Evolutionary conservation across 1,140 invertebrate species (phyloP), one percentile per base, ranked within the genome.

Genomic region (Branchinecta lindahli): DNA sequence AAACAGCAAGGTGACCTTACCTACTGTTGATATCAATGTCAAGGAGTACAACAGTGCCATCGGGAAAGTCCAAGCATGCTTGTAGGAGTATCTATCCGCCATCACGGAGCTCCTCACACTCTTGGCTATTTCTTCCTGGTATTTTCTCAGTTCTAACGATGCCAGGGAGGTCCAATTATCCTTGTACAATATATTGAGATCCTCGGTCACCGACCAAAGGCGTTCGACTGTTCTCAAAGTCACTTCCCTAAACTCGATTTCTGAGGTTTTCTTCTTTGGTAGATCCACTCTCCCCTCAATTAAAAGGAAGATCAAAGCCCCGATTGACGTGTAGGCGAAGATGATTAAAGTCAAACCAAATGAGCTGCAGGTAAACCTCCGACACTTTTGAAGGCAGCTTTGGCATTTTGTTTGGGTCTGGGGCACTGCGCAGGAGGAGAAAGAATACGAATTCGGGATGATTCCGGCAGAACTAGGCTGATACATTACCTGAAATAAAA

Each of bases 21-120:
- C 84, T 69, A 84, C 84, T 44, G 83, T 85, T 7, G 83, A 85
- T 70, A 85, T 84, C 61, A 85, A 80, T 46, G 85, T 85, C 46
- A 86, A 79, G 45, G 82, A 83, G 77, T 86, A 86, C 66, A 85
- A 80, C 72, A 85, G 82, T 52, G 83, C 80, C 67, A 82, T 80
- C 18, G 81, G 79, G 71, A 84, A 83, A 18, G 79, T 73, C 73
- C 72, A 72, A 45, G 66, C 68, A 18, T 72, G 68, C 15, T n/a
- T 67, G 21, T 66, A 68, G 15, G 69, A 70, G 44, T 73, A 82
- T 44, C 82, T 78, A 45, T 78, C 76, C 71, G 80, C 75, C 21
- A 81, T 76, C 52, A 79, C 76, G 12, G 70, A 71, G 45, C 73
- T 69, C 47, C 70, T 73, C 18, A 73, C 70, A 33, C 74, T 73